Evolutionary conservation across 2,888 invertebrate genomes (phyloP), one percentile per base, ranked within the genome.

Genomic region (Stenodema calcarata): DNA sequence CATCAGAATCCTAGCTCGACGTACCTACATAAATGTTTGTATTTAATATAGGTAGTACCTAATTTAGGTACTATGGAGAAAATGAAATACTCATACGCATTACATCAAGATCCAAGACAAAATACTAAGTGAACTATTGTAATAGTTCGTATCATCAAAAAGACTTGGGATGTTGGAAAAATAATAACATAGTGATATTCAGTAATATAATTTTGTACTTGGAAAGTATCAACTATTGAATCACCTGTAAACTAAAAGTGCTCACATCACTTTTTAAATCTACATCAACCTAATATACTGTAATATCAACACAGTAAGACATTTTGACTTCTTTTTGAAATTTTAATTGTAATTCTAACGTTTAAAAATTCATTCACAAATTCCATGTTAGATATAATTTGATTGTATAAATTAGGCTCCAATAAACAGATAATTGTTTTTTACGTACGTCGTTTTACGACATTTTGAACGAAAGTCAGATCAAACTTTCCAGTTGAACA

Each of bases 191-290:
- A 11, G 2, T 18, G 23, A 35, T 70, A 70, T 41, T 44, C 18
- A n/a, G 14, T 78, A 44, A 78, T 78, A 44, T 78, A 78, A 44
- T 78, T 27, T 18, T 28, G 78, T 42, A 78, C 78, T 78, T 44
- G 18, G 12, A 76, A 76, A 35, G 76, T 76, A 76, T 42, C 42
- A 23, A n/a, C 76, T 76, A 76, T 76, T n/a, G 35, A 76, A 35
- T n/a, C 27, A 44, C 27, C 14, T 44, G 44, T 0, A 35, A 41
- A 78, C 78, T 78, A 78, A 23, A 42, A 78, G 44, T 78, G 78
- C 47, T 44, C 78, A 27, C 23, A 3, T 78, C 78, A 78, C 44
- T 78, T 78, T 44, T 78, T n/a, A 41, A 27, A 27, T 44, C 78
- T 78, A 78, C 44, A 44, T 44, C 12, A 78, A 78, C 78, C 78